These are phyloP conservation scores for Tetranychus urticae DNA, from an alignment of 1,140 invertebrate genomes.

Conservation along the genomic window DNA sequence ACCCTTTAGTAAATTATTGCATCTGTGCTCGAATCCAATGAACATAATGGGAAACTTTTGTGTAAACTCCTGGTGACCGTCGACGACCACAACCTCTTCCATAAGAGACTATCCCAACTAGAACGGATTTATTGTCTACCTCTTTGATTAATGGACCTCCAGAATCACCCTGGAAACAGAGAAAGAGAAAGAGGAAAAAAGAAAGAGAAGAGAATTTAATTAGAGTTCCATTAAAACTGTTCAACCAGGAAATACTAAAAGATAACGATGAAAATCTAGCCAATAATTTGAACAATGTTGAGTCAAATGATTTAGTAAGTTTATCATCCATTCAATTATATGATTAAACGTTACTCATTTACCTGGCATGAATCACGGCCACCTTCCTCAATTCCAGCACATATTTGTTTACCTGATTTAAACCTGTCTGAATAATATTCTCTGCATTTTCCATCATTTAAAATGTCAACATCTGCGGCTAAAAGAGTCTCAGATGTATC, in stretches of 20 bases:
- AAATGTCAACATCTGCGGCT: constrained; percentile 68
- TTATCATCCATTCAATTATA: too few relatives aligned
- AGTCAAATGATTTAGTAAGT: neutral
- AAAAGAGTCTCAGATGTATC: constrained; percentile 27
- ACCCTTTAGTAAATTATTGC: neutral
- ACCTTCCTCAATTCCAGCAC: constrained; percentile 41
- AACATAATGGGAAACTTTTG: constrained; percentile 30
- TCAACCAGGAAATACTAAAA: neutral
- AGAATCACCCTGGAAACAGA: constrained; percentile 10
- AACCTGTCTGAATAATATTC: constrained; percentile 5
- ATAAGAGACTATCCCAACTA: constrained; percentile 50
- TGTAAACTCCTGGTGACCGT: constrained; percentile 52
- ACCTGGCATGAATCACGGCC: constrained; percentile 49
- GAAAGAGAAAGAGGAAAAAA: neutral
- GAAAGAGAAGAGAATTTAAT: neutral
- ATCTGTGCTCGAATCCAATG: constrained; percentile 15
- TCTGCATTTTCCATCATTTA: constrained; percentile 17
- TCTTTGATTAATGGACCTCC: constrained; percentile 4
- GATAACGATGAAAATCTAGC: neutral
- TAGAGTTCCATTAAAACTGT: neutral
- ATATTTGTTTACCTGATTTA: constrained; percentile 31
- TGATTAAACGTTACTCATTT: neutral
- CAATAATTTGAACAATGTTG: neutral
- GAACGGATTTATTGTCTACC: constrained; percentile 34
- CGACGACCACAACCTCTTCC: neutral